These are phyloP conservation scores for Microctenopoma stevenorrisi DNA, from an alignment of 2,797 vertebrate genomes.

Conservation along the genomic window DNA sequence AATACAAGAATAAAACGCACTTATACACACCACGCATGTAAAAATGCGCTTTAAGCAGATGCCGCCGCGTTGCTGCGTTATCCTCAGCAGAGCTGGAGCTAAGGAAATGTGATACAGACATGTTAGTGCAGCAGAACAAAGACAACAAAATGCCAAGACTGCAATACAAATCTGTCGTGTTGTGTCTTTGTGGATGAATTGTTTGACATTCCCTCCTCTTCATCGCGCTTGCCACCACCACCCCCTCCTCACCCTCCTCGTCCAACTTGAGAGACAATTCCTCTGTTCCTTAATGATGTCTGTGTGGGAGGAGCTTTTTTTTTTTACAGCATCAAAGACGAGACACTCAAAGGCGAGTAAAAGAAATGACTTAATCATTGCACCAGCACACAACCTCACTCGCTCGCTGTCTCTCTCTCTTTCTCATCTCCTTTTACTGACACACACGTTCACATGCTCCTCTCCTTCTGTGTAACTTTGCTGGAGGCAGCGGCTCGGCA, in stretches of 20 bases:
- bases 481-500: conserved; percentile 67
- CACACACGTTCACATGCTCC: conserved; percentile 41
- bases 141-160: conserved; percentile 42
- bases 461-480: conserved; percentile 68
- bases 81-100: conserved; percentile 19
- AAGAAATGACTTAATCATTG: conserved; percentile 78
- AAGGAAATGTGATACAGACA: conserved; percentile 29
- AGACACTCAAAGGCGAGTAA: conserved; percentile 68
- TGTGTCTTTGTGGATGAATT: conserved; percentile 57
- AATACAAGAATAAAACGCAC: conserved; percentile 6
- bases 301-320: conserved; percentile 69
- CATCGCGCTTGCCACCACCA: conserved; percentile 1
- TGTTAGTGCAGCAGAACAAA: conserved; percentile 43
- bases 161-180: conserved; percentile 61
- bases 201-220: conserved; percentile 35
- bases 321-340: conserved; percentile 68
- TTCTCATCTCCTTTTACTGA: conserved; percentile 17
- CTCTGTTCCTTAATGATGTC: conserved; percentile 76
- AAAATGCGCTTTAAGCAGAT: conserved; percentile 20
- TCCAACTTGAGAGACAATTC: conserved; percentile 70
- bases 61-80: conserved; percentile 22
- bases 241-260: conserved; percentile 40
- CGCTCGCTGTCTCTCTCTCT: conserved; percentile 13
- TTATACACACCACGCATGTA: conserved; percentile 27
- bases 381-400: conserved; percentile 52